Evolutionary conservation across 64 coral and sea anemone species (phyloP).

Genomic region (Stichodactyla mertensii): DNA sequence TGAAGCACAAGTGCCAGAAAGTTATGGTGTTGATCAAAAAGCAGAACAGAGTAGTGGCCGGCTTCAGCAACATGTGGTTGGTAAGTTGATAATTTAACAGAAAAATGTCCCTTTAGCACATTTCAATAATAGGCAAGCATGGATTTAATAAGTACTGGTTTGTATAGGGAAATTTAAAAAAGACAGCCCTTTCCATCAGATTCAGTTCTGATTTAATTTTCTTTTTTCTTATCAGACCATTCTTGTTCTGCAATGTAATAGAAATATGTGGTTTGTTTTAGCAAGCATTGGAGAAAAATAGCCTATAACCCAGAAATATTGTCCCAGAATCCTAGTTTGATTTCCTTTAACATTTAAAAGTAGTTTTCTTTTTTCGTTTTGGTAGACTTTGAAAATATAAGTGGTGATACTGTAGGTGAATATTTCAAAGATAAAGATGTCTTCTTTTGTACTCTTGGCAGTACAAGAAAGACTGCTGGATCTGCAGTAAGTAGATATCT

Average conservation of each 20-base stretch:
- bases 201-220: no score
- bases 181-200: no score
- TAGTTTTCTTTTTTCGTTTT: not conserved
- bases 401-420: slow-evolving; percentile 67
- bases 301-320: no score
- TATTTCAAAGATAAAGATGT: slow-evolving; percentile 89
- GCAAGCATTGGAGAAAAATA: no score
- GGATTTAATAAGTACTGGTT: no score
- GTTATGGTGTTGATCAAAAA: slow-evolving; percentile 69
- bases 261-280: no score
- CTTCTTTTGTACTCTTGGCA: slow-evolving; percentile 85
- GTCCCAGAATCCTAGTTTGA: no score
- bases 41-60: slow-evolving; percentile 68
- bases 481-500: slow-evolving; percentile 70
- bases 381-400: slow-evolving; percentile 91
- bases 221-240: no score
- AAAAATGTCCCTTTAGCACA: no score
- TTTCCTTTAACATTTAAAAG: not conserved
- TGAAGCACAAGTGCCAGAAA: slow-evolving; percentile 55
- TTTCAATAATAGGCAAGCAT: no score
- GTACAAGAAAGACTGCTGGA: slow-evolving; percentile 71
- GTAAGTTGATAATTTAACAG: slow-evolving; percentile 13
- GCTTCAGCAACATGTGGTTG: slow-evolving; percentile 63
- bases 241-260: no score
- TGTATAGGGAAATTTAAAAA: no score